phyloP scores from a whole-genome alignment of 2,888 invertebrate genomes.

The Catonia carolina region DNA sequence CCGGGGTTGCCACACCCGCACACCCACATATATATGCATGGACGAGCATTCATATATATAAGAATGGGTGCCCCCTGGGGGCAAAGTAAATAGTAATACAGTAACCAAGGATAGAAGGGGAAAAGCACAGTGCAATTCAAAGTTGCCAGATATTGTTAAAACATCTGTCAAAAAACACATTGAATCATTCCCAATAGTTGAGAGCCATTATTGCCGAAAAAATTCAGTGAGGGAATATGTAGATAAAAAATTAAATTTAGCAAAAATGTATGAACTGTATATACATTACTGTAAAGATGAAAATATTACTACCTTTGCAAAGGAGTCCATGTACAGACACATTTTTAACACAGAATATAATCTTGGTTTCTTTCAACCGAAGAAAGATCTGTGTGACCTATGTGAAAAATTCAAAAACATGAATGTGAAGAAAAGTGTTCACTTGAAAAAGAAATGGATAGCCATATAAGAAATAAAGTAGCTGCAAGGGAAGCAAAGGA shows the following conservation, averaged over 20 bases:
- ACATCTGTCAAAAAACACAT: conserved; percentile 1
- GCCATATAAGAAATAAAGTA: background rate
- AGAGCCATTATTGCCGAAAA: background rate
- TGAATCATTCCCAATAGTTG: background rate
- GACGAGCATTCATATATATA: no score
- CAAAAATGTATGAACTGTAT: conserved; percentile 3
- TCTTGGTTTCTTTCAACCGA: background rate
- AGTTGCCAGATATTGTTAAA: background rate
- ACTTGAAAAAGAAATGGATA: background rate
- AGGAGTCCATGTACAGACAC: conserved; percentile 6
- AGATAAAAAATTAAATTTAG: background rate
- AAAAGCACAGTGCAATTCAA: background rate
- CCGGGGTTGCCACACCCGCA: no score
- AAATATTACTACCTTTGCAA: background rate
- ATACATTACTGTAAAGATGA: background rate
- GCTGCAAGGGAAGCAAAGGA: background rate
- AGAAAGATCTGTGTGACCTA: background rate
- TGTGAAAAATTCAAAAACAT: conserved; percentile 3
- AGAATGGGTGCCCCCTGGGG: no score
- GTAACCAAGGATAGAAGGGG: background rate
- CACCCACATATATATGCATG: no score
- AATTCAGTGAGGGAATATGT: conserved; percentile 1
- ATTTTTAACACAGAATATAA: conserved; percentile 9
- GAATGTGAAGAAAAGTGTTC: background rate
- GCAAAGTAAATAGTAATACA: background rate